These are phyloP conservation scores for Dermolepida albohirtum DNA, from an alignment of 2,888 invertebrate genomes.

Conservation along the genomic window DNA sequence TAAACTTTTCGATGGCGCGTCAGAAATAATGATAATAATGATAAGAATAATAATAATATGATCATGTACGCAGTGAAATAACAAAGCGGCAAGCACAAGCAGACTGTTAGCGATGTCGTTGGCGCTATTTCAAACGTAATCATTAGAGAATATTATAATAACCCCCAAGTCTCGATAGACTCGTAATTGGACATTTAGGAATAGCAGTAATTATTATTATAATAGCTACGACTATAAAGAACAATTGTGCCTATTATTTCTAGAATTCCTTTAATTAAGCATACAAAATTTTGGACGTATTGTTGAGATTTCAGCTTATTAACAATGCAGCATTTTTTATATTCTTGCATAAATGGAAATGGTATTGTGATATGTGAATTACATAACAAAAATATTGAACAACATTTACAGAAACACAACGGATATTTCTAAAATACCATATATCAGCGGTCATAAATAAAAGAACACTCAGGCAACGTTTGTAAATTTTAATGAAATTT, in stretches of 20 bases:
- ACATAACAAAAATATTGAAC: too few relatives aligned
- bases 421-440: too few relatives aligned
- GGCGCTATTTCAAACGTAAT: slow-evolving; percentile 21
- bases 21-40: neutral
- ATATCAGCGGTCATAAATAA: too few relatives aligned
- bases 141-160: slow-evolving; percentile 33
- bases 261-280: slow-evolving; percentile 12
- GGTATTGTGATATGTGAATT: too few relatives aligned
- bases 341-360: too few relatives aligned
- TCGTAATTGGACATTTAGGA: slow-evolving; percentile 27
- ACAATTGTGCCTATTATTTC: slow-evolving; percentile 11
- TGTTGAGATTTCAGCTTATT: neutral
- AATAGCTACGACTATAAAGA: slow-evolving; percentile 4
- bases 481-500: too few relatives aligned
- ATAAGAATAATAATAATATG: slow-evolving; percentile 25
- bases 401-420: too few relatives aligned
- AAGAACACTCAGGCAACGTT: too few relatives aligned
- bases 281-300: slow-evolving; percentile 13
- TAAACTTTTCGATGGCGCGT: neutral
- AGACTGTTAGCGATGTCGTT: slow-evolving; percentile 20
- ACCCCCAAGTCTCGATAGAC: slow-evolving; percentile 31
- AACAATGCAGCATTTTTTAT: too few relatives aligned
- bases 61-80: slow-evolving; percentile 23
- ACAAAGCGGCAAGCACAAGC: slow-evolving; percentile 24
- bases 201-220: slow-evolving; percentile 25